These are phyloP conservation scores for Dendroctonus ponderosae DNA, from an alignment of 1,140 invertebrate genomes.

Conservation along the genomic window DNA sequence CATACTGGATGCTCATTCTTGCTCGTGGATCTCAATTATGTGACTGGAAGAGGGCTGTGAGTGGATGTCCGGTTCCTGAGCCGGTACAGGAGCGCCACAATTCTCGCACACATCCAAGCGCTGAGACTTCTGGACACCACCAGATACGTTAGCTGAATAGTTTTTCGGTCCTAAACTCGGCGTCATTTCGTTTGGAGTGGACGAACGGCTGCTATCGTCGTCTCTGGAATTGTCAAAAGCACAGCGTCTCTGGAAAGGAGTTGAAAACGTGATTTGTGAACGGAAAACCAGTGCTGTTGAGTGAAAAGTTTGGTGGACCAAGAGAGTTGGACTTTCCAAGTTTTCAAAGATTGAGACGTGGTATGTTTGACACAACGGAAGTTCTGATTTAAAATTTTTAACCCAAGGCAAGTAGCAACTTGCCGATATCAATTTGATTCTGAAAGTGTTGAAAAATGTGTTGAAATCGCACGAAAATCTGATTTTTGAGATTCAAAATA, in stretches of 20 bases:
- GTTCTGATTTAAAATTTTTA: too few species aligned
- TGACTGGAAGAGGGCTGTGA: slow-evolving; percentile 19
- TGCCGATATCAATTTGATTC: too few species aligned
- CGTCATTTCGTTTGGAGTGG: slow-evolving; percentile 59
- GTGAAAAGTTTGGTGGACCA: too few species aligned
- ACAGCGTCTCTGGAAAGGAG: slow-evolving; percentile 23
- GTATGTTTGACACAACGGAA: too few species aligned
- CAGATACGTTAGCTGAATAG: slow-evolving; percentile 8
- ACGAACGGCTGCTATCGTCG: slow-evolving; percentile 57
- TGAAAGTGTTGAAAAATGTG: too few species aligned
- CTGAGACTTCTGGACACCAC: slow-evolving; percentile 18
- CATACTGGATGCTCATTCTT: background rate
- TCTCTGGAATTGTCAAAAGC: slow-evolving; percentile 47
- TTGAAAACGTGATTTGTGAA: background rate
- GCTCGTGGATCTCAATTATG: slow-evolving; percentile 13
- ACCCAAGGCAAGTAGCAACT: too few species aligned
- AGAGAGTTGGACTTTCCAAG: background rate
- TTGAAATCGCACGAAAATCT: too few species aligned
- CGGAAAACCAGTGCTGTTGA: too few species aligned
- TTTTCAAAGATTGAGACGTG: too few species aligned
- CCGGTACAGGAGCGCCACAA: slow-evolving; percentile 11
- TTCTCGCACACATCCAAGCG: slow-evolving; percentile 16
- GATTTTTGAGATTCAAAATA: too few species aligned
- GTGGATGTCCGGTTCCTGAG: too few species aligned
- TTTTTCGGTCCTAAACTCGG: slow-evolving; percentile 48